A percentile compares a stretch with the other conserved stretches of the same genome.
Evolutionary conservation across 2,797 vertebrate species (phyloP).

Genomic region (Hoplostethus mediterraneus): DNA sequence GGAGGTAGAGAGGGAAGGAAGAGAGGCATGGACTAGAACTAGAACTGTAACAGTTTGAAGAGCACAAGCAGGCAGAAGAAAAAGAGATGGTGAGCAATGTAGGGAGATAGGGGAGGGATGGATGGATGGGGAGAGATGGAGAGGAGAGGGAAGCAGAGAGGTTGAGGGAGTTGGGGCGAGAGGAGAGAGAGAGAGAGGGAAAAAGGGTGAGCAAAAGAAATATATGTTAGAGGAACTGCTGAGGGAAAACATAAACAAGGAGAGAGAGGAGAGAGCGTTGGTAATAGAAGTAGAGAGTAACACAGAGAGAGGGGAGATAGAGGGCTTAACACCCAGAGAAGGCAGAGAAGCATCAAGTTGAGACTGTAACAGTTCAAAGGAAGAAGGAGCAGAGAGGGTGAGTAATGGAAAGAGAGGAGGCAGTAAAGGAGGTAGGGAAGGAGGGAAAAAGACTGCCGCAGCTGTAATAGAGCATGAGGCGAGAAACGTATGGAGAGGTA

Average conservation of each 20-base stretch:
- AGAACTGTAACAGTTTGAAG: not conserved
- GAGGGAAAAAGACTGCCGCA: conserved; percentile 16
- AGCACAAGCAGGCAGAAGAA: not conserved
- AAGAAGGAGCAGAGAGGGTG: conserved; percentile 8
- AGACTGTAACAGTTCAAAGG: conserved; percentile 4
- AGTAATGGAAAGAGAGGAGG: conserved; percentile 27
- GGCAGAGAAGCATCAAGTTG: not conserved
- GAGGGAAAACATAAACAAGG: conserved; percentile 8
- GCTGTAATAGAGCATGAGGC: conserved; percentile 28
- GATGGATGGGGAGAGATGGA: not conserved
- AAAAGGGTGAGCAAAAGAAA: not conserved
- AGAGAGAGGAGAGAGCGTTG: not conserved
- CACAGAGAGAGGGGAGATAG: conserved; percentile 13
- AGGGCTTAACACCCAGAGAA: conserved; percentile 9
- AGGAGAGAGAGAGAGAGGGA: conserved; percentile 3
- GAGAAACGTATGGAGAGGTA: not conserved
- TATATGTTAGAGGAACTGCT: too few species aligned
- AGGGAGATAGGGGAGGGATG: not conserved
- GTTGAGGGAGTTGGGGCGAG: conserved; percentile 30
- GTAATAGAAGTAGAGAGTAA: conserved; percentile 1
- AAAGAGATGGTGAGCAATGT: not conserved
- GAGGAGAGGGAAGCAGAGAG: not conserved
- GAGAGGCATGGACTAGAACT: not conserved
- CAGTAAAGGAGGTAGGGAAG: conserved; percentile 7
- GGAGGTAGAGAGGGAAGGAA: conserved; percentile 4